Conservation (phyloP, 2,888 invertebrate genomes). For the Dryobotodes eremita region DNA sequence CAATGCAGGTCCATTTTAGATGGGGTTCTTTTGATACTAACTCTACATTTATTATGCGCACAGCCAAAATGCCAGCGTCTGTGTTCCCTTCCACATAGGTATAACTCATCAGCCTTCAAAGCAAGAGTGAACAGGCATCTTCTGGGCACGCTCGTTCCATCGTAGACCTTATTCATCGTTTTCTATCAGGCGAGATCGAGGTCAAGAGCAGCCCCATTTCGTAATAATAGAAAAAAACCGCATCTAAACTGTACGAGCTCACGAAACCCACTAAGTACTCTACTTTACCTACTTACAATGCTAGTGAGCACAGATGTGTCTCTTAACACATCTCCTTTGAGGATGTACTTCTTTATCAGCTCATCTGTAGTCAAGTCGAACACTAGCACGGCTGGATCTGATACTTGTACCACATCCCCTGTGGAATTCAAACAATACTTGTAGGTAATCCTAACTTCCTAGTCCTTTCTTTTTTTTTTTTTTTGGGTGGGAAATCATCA, state of each 20-base stretch:
- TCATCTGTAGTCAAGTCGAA: slow-evolving; percentile 93
- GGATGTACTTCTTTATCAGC: slow-evolving; percentile 91
- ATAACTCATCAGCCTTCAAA: background rate
- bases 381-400: slow-evolving; percentile 91
- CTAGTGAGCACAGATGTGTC: slow-evolving; percentile 94
- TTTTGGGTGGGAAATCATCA: too few species aligned
- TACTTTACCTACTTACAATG: slow-evolving; percentile 88
- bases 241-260: background rate
- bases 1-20: background rate
- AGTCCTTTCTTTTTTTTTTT: too few species aligned
- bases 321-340: slow-evolving; percentile 91
- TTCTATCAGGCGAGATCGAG: background rate
- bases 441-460: too few species aligned
- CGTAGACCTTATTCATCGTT: background rate
- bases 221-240: background rate
- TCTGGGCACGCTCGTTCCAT: background rate
- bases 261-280: background rate
- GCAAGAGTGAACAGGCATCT: background rate
- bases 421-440: slow-evolving; percentile 19
- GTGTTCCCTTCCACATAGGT: background rate
- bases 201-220: background rate
- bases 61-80: background rate
- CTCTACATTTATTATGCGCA: background rate
- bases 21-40: background rate
- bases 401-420: slow-evolving; percentile 89